Evolutionary conservation across 2,888 invertebrate genomes (phyloP).

Genomic region (Brachycybe producta): DNA sequence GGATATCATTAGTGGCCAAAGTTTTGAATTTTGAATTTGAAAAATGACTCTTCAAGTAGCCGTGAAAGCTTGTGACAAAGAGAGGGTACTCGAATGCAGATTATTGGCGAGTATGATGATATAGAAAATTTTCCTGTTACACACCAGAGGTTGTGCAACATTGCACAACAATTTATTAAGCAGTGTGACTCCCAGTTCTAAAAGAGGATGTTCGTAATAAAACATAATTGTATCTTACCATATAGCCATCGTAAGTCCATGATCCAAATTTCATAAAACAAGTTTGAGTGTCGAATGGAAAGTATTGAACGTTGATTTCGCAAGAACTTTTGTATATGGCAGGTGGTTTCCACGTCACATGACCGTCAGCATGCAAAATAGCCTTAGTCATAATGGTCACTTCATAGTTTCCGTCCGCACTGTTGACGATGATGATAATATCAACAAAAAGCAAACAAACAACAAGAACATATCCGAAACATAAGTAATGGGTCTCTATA

Average conservation of each 20-base stretch:
- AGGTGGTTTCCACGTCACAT: conserved; percentile 90
- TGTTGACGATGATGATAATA: conserved; percentile 22
- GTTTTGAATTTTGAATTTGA: too few species aligned
- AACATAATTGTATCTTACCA: conserved; percentile 54
- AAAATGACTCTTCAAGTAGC: too few species aligned
- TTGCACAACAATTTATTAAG: too few species aligned
- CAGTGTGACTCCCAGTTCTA: too few species aligned
- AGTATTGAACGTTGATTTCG: conserved; percentile 84
- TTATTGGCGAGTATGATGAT: too few species aligned
- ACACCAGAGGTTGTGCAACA: too few species aligned
- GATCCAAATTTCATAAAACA: conserved; percentile 92
- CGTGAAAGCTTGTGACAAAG: too few species aligned
- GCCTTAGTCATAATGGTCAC: conserved; percentile 94
- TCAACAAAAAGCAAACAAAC: background rate
- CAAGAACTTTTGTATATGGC: conserved; percentile 96
- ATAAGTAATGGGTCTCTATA: background rate
- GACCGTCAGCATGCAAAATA: conserved; percentile 74
- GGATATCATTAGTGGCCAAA: too few species aligned
- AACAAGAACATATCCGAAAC: background rate
- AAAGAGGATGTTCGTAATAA: too few species aligned
- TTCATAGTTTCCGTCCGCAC: conserved; percentile 71
- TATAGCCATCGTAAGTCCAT: conserved; percentile 88
- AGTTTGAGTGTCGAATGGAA: conserved; percentile 88
- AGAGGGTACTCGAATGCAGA: too few species aligned
- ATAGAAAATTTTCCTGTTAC: too few species aligned